Evolutionary conservation across 2,888 invertebrate species (phyloP).

Genomic region (Drosophila neonasuta): DNA sequence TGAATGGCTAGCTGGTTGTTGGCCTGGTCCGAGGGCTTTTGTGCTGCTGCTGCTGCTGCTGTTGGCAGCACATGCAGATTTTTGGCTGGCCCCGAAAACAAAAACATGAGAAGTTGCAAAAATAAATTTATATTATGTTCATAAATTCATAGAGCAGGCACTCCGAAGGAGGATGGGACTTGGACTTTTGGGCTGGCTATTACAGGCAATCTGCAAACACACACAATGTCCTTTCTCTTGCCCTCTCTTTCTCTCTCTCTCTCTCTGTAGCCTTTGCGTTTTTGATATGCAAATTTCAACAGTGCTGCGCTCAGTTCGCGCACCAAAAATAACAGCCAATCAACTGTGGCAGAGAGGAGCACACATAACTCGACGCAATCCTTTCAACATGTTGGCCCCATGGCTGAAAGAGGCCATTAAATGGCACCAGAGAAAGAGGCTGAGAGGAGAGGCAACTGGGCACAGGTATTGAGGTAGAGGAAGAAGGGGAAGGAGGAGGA

Average conservation of each 20-base stretch:
- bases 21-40: constrained; percentile 30
- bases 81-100: constrained; percentile 61
- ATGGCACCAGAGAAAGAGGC: constrained; percentile 17
- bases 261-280: constrained; percentile 42
- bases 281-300: constrained; percentile 77
- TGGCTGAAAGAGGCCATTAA: constrained; percentile 62
- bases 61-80: constrained; percentile 64
- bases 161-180: constrained; percentile 21
- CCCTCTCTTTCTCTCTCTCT: constrained; percentile 5
- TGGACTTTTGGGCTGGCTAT: constrained; percentile 64
- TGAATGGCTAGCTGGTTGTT: constrained; percentile 7
- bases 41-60: constrained; percentile 14
- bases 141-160: constrained; percentile 78
- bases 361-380: constrained; percentile 69
- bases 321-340: constrained; percentile 77
- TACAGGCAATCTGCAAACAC: constrained; percentile 59
- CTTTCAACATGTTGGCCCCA: constrained; percentile 71
- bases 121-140: constrained; percentile 81
- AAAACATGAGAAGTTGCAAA: constrained; percentile 78
- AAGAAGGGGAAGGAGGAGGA: not conserved
- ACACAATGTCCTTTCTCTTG: constrained; percentile 43
- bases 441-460: not conserved
- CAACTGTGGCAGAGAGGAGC: constrained; percentile 65
- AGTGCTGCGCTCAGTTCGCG: constrained; percentile 64
- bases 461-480: constrained; percentile 24